Percentiles rank a stretch among this genome's conserved stretches.
These are phyloP conservation scores for Priocnemis perturbator DNA, from an alignment of 2,888 invertebrate genomes.

Conservation along the genomic window DNA sequence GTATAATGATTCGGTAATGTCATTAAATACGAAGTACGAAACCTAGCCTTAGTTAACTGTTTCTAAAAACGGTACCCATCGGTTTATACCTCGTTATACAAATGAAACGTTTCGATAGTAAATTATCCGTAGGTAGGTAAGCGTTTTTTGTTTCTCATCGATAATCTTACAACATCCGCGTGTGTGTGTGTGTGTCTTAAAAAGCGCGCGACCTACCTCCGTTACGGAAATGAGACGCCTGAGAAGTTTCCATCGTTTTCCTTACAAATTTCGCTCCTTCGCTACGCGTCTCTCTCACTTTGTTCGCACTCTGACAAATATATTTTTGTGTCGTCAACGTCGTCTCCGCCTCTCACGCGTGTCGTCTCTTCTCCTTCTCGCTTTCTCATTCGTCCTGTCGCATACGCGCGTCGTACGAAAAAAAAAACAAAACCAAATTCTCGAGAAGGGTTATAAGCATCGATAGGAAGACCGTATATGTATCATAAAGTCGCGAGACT, in stretches of 20 bases:
- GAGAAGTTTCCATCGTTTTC: background rate
- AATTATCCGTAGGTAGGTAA: conserved; percentile 54
- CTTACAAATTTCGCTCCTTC: conserved; percentile 2
- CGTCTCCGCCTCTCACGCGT: too few species aligned
- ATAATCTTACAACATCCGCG: conserved; percentile 27
- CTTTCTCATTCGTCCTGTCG: conserved; percentile 14
- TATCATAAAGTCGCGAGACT: too few species aligned
- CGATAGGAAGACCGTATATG: conserved; percentile 45
- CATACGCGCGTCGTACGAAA: too few species aligned
- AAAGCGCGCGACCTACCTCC: background rate
- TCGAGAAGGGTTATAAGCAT: conserved; percentile 22
- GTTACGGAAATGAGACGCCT: too few species aligned
- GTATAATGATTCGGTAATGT: conserved; percentile 62
- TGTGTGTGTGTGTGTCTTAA: conserved; percentile 25
- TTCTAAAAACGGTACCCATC: conserved; percentile 52
- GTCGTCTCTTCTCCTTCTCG: background rate
- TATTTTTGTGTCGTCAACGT: conserved; percentile 2
- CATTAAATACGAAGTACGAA: conserved; percentile 68
- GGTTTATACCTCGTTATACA: conserved; percentile 47
- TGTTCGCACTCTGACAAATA: too few species aligned
- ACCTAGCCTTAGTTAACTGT: conserved; percentile 61
- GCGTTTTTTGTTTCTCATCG: conserved; percentile 42
- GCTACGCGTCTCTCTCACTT: conserved; percentile 6
- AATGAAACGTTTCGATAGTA: conserved; percentile 57
- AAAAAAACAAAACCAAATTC: too few species aligned